Evolutionary conservation across 2,888 invertebrate species (phyloP).

Genomic region (Orchestes rusci): DNA sequence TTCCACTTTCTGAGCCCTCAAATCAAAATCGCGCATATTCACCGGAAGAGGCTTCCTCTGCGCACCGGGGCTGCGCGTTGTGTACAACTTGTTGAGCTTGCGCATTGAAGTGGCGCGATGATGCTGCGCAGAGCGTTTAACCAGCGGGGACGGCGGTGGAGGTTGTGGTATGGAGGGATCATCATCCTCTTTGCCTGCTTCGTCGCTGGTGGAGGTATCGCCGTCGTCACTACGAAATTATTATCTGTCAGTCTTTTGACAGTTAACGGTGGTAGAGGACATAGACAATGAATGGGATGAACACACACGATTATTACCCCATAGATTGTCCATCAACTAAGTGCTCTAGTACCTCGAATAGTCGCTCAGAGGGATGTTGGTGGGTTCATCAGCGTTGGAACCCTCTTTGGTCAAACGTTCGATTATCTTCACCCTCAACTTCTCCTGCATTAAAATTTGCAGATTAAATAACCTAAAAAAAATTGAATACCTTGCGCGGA

Average conservation of each 20-base stretch:
- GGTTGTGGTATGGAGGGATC: slow-evolving; percentile 49
- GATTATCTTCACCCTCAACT: slow-evolving; percentile 71
- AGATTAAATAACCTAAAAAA: not conserved
- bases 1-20: too few species aligned
- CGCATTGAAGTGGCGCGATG: slow-evolving; percentile 31
- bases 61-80: slow-evolving; percentile 38
- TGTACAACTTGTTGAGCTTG: slow-evolving; percentile 27
- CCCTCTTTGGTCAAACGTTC: slow-evolving; percentile 73
- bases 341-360: slow-evolving; percentile 67
- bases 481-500: slow-evolving; percentile 61
- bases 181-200: slow-evolving; percentile 35
- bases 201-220: slow-evolving; percentile 61
- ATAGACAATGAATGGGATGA: slow-evolving; percentile 6
- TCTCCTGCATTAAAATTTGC: slow-evolving; percentile 49
- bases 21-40: too few species aligned
- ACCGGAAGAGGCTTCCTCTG: slow-evolving; percentile 55
- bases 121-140: slow-evolving; percentile 31
- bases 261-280: not conserved
- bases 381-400: slow-evolving; percentile 82
- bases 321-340: slow-evolving; percentile 18
- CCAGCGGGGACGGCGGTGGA: slow-evolving; percentile 56
- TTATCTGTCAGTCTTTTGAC: not conserved
- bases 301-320: slow-evolving; percentile 7
- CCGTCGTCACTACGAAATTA: slow-evolving; percentile 64
- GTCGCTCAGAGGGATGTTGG: slow-evolving; percentile 78